A percentile compares a stretch with the other conserved stretches of the same genome.
Evolutionary conservation across 1,140 invertebrate species (phyloP).

Genomic region (Andricus grossulariae): DNA sequence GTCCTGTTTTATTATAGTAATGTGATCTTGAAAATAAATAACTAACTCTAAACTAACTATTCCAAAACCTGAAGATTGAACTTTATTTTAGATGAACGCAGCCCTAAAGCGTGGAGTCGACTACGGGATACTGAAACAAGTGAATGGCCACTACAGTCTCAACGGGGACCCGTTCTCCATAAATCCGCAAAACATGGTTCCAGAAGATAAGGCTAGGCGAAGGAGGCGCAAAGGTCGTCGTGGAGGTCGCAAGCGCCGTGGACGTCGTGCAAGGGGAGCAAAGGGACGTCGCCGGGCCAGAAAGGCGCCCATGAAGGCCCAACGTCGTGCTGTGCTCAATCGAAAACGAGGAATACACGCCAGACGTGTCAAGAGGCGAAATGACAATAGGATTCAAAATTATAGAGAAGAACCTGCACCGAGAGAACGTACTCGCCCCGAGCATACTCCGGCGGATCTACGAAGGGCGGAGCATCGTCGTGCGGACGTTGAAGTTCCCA

Average conservation of each 20-base stretch:
- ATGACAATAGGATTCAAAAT: background rate
- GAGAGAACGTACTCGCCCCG: slow-evolving; percentile 5
- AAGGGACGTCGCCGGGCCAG: background rate
- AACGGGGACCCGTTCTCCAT: slow-evolving; percentile 50
- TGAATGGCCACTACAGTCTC: slow-evolving; percentile 60
- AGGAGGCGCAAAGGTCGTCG: slow-evolving; percentile 34
- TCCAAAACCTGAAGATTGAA: slow-evolving; percentile 15
- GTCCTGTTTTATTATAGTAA: too few relatives aligned
- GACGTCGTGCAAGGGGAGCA: slow-evolving; percentile 28
- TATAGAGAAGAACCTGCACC: background rate
- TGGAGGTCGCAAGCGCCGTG: slow-evolving; percentile 40
- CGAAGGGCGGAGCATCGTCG: background rate
- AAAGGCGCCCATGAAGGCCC: background rate
- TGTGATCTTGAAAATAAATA: too few relatives aligned
- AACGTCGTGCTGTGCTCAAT: background rate
- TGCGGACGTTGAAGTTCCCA: slow-evolving; percentile 34
- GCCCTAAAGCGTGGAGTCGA: slow-evolving; percentile 68
- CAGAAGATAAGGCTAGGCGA: background rate
- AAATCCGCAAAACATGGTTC: background rate
- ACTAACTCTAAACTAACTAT: too few relatives aligned
- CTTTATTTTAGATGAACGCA: slow-evolving; percentile 57
- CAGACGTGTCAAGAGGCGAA: slow-evolving; percentile 13
- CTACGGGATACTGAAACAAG: slow-evolving; percentile 64
- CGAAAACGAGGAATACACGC: slow-evolving; percentile 11
- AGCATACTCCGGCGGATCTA: background rate